Conservation (phyloP, 2,113 vertebrate species). For the Desmodus rotundus region DNA sequence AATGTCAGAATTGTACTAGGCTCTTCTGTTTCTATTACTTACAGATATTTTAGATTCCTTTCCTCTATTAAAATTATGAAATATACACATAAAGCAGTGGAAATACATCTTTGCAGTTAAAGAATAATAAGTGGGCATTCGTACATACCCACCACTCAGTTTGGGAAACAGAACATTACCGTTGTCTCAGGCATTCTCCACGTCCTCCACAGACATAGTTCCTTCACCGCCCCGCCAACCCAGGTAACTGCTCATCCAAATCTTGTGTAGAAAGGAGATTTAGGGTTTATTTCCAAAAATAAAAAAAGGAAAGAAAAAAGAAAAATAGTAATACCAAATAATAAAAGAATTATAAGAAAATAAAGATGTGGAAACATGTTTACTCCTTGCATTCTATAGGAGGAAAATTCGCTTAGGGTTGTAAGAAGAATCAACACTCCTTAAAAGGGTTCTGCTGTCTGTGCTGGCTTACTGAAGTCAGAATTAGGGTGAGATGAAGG, state of each 20-base stretch:
- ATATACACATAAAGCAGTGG: background rate
- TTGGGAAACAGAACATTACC: background rate
- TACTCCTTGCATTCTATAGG: background rate
- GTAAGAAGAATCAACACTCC: background rate
- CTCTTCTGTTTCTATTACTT: constrained; percentile 26
- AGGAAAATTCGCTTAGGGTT: background rate
- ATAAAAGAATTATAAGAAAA: background rate
- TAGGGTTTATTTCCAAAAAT: background rate
- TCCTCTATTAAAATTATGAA: background rate
- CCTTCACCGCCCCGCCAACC: background rate
- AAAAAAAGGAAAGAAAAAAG: too few species aligned
- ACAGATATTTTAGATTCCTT: background rate
- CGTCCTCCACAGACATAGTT: background rate
- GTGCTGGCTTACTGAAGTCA: background rate
- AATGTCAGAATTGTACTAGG: background rate
- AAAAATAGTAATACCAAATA: background rate
- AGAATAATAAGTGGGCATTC: background rate
- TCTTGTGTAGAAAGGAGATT: background rate
- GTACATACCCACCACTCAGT: background rate
- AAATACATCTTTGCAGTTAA: background rate
- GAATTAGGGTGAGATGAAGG: constrained; percentile 7
- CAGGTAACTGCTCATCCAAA: background rate
- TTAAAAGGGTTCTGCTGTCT: background rate
- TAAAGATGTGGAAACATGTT: background rate
- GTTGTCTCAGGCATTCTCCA: background rate